Percentiles rank a stretch among this genome's conserved stretches.
Conservation (phyloP, 2,113 vertebrate species). For the Asarcornis scutulata region DNA sequence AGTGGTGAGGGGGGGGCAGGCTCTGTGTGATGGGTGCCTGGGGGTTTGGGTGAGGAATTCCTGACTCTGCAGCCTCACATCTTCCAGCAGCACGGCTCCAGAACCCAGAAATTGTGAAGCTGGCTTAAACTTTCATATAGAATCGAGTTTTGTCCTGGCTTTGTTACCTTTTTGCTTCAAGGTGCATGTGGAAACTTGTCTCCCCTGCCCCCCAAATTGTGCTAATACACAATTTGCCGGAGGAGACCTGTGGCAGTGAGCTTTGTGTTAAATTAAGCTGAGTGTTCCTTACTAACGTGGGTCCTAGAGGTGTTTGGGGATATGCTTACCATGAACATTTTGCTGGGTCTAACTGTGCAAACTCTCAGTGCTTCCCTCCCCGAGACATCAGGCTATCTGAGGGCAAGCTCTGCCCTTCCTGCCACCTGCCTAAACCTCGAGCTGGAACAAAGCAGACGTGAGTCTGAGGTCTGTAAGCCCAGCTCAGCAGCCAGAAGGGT, state of each 20-base stretch:
- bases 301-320: not conserved
- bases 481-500: not conserved
- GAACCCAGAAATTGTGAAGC: not conserved
- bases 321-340: not conserved
- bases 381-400: not conserved
- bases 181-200: not conserved
- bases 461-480: not conserved
- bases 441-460: not conserved
- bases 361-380: not conserved
- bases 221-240: not conserved
- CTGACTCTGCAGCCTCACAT: fast-evolving
- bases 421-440: not conserved
- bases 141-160: not conserved
- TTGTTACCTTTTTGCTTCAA: not conserved
- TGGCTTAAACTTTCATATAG: not conserved
- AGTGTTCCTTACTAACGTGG: not conserved
- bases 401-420: not conserved
- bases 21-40: not conserved
- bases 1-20: not conserved
- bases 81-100: not conserved
- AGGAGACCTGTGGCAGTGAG: not conserved
- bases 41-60: not conserved
- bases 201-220: not conserved
- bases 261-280: not conserved
- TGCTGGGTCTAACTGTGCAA: not conserved